These are phyloP conservation scores for Pseudorasbora parva DNA, from an alignment of 2,113 vertebrate genomes.

Conservation along the genomic window DNA sequence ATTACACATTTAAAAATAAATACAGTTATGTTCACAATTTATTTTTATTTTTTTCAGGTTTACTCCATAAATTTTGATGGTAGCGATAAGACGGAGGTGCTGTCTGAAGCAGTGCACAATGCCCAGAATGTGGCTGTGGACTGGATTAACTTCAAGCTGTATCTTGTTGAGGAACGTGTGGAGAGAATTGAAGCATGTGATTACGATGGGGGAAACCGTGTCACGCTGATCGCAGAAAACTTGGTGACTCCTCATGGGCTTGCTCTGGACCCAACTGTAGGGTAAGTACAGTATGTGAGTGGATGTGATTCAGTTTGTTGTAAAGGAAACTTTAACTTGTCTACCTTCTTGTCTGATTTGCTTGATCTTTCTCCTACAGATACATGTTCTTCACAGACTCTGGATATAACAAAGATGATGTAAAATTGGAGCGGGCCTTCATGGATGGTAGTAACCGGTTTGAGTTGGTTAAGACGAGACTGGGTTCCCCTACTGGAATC, in stretches of 20 bases:
- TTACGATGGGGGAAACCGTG: conserved; percentile 70
- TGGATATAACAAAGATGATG: conserved; percentile 57
- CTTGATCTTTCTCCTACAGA: conserved; percentile 53
- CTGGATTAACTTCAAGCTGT: conserved; percentile 78
- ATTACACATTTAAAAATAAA: neutral
- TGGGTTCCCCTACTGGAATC: conserved; percentile 72
- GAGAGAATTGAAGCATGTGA: conserved; percentile 75
- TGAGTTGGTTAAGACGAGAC: conserved; percentile 69
- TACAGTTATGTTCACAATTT: neutral
- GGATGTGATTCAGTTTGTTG: conserved; percentile 42
- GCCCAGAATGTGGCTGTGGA: conserved; percentile 76
- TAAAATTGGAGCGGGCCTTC: conserved; percentile 75
- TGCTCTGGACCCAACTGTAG: conserved; percentile 74
- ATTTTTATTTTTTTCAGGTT: conserved; percentile 64
- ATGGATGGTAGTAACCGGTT: conserved; percentile 77
- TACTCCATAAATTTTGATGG: conserved; percentile 72
- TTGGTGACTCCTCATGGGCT: conserved; percentile 72
- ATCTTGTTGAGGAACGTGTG: conserved; percentile 71
- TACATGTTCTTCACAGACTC: conserved; percentile 79
- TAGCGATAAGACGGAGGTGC: conserved; percentile 66
- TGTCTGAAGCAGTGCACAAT: conserved; percentile 64
- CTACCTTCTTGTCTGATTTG: neutral
- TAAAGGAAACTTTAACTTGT: neutral
- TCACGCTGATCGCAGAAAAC: conserved; percentile 77
- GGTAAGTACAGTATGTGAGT: conserved; percentile 61